Evolutionary conservation across 2,797 vertebrate species (phyloP).

Genomic region (Sebastes jordani): DNA sequence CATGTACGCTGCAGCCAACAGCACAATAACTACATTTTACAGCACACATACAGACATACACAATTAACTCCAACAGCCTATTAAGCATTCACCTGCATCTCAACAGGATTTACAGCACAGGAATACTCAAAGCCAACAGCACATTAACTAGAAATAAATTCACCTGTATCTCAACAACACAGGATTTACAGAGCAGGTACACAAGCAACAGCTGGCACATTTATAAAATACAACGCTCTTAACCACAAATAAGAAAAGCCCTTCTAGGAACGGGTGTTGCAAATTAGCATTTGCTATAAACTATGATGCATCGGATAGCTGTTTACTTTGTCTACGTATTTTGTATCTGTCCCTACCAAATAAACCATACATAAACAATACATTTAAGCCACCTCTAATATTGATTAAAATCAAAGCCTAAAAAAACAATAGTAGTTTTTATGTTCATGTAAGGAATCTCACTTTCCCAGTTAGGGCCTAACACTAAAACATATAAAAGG

Average conservation of each 20-base stretch:
- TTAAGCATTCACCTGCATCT: neutral
- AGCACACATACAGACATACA: neutral
- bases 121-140: too few species aligned
- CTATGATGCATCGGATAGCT: too few species aligned
- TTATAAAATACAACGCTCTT: neutral
- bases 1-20: neutral
- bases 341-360: too few species aligned
- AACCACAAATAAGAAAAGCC: too few species aligned
- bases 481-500: too few species aligned
- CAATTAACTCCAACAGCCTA: neutral
- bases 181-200: neutral
- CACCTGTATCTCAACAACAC: neutral
- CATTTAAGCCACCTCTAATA: neutral
- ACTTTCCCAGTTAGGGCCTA: too few species aligned
- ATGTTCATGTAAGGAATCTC: too few species aligned
- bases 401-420: neutral
- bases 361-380: too few species aligned
- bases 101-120: neutral
- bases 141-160: neutral
- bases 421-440: too few species aligned
- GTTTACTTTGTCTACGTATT: too few species aligned
- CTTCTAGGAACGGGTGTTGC: too few species aligned
- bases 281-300: too few species aligned
- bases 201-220: neutral
- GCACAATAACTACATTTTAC: neutral